Evolutionary conservation across 2,113 vertebrate species (phyloP).

Genomic region (Menura novaehollandiae): DNA sequence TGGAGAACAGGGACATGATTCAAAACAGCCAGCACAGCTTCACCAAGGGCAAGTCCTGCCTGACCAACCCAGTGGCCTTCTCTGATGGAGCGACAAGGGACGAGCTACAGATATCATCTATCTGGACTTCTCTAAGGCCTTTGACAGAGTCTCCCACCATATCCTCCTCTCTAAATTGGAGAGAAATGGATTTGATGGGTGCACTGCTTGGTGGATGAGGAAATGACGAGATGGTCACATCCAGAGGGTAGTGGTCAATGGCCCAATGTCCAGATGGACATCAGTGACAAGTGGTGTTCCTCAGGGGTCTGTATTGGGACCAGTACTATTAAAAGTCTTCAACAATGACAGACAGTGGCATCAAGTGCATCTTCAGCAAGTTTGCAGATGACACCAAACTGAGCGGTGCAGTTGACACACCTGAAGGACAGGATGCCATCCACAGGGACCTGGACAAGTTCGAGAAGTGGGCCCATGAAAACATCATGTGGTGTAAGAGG

Average conservation of each 20-base stretch:
- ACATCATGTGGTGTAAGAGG: not conserved
- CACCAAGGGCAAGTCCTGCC: too few relatives aligned
- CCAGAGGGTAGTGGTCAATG: not conserved
- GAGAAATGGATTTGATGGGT: not conserved
- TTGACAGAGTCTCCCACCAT: not conserved
- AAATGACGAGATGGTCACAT: not conserved
- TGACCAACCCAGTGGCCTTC: not conserved
- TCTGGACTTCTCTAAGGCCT: not conserved
- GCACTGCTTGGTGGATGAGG: not conserved
- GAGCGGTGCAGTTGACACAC: not conserved
- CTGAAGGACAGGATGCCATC: not conserved
- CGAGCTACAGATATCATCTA: not conserved
- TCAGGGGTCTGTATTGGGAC: not conserved
- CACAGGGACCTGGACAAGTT: not conserved
- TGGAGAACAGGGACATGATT: not conserved
- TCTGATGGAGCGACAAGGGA: not conserved
- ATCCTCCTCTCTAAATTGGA: not conserved
- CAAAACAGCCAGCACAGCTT: not conserved
- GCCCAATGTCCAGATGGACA: not conserved
- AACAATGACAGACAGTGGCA: not conserved
- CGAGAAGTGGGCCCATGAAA: accelerated
- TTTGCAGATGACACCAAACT: not conserved
- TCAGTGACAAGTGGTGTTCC: not conserved
- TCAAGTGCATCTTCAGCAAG: not conserved
- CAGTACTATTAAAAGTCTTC: not conserved